phyloP scores from a whole-genome alignment of 1,140 invertebrate species.

The Dryas iulia region DNA sequence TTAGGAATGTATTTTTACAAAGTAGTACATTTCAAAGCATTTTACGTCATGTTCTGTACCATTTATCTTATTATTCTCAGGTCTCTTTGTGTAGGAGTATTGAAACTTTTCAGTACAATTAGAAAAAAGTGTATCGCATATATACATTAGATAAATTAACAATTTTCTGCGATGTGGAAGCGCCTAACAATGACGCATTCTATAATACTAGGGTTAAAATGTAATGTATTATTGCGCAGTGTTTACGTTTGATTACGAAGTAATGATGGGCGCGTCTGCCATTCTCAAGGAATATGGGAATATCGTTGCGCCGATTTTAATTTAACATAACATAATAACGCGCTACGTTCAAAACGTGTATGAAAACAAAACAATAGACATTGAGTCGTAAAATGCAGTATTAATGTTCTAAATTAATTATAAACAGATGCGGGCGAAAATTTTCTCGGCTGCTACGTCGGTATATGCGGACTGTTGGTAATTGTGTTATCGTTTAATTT shows the following conservation, averaged over 20 bases:
- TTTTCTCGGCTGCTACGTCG: slow-evolving; percentile 36
- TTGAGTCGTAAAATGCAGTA: slow-evolving; percentile 50
- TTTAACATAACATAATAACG: slow-evolving; percentile 53
- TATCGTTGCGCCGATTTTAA: slow-evolving; percentile 56
- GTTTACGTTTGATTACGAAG: slow-evolving; percentile 29
- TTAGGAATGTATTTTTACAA: too few species aligned
- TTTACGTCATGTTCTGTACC: neutral
- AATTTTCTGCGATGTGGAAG: neutral
- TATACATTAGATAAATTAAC: slow-evolving; percentile 4
- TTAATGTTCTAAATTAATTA: slow-evolving; percentile 75
- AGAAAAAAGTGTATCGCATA: neutral
- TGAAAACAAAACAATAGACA: slow-evolving; percentile 67
- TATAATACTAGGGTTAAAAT: slow-evolving; percentile 8
- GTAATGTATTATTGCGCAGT: slow-evolving; percentile 21
- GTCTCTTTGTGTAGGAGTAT: neutral
- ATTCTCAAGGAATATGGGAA: slow-evolving; percentile 52
- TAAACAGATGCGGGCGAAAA: slow-evolving; percentile 60
- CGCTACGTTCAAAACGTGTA: slow-evolving; percentile 43
- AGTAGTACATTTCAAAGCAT: too few species aligned
- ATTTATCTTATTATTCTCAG: neutral
- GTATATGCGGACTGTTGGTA: slow-evolving; percentile 45
- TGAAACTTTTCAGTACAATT: neutral
- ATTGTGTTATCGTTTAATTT: slow-evolving; percentile 67
- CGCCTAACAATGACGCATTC: neutral
- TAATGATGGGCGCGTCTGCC: slow-evolving; percentile 22